Evolutionary conservation across 2,888 invertebrate species (phyloP).

Genomic region (Hetaerina titia): DNA sequence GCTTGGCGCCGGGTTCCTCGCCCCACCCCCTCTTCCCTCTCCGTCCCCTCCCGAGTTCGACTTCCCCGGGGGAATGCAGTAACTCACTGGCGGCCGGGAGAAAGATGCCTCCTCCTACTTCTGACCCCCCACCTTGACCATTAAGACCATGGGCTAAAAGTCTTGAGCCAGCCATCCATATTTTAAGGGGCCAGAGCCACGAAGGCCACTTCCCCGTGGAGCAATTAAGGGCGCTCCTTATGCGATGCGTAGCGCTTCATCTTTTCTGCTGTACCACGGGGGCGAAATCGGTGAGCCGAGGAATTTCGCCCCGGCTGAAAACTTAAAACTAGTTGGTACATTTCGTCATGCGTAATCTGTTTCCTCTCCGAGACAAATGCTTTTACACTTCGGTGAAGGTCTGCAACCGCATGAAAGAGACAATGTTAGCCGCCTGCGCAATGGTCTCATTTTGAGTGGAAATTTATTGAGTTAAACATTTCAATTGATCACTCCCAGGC

Average conservation of each 20-base stretch:
- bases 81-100: slow-evolving; percentile 9
- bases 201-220: slow-evolving; percentile 6
- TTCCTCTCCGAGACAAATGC: background rate
- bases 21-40: too few relatives aligned
- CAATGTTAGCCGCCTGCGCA: background rate
- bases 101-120: background rate
- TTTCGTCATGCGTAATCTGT: slow-evolving; percentile 5
- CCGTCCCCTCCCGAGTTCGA: too few relatives aligned
- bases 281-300: slow-evolving; percentile 17
- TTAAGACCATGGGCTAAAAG: slow-evolving; percentile 46
- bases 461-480: background rate
- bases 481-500: background rate
- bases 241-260: slow-evolving; percentile 1
- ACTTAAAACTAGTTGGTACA: background rate
- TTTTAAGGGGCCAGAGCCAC: slow-evolving; percentile 14
- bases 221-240: slow-evolving; percentile 42
- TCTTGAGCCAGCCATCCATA: slow-evolving; percentile 24
- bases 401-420: background rate
- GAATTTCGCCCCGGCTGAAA: background rate
- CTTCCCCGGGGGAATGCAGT: slow-evolving; percentile 35
- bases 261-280: background rate
- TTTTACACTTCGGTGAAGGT: slow-evolving; percentile 7
- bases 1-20: background rate
- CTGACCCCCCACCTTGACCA: slow-evolving; percentile 58
- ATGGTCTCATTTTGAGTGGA: background rate